Percentiles rank a stretch among this genome's conserved stretches.
Conservation (phyloP, 2,797 vertebrate species). For the Sebastes vulpes region DNA sequence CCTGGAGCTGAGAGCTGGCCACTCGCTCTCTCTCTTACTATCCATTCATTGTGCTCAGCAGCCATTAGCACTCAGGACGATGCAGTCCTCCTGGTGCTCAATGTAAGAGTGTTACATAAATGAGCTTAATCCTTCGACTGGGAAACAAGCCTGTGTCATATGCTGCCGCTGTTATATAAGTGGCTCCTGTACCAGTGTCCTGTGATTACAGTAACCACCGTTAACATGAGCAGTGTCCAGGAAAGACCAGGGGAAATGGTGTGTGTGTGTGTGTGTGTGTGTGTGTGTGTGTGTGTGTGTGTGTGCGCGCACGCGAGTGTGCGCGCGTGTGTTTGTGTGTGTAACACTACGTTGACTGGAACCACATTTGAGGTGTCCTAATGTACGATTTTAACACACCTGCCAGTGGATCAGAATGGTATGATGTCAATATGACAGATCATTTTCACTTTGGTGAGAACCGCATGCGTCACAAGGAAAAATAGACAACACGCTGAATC, state of each 20-base stretch:
- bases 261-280: not conserved
- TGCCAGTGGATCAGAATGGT: not conserved
- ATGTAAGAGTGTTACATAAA: slow-evolving; percentile 80
- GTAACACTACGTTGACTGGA: not conserved
- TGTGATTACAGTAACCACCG: slow-evolving; percentile 24
- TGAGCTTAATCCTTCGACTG: slow-evolving; percentile 78
- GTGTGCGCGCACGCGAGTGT: no score
- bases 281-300: not conserved
- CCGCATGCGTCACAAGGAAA: not conserved
- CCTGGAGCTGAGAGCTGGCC: not conserved
- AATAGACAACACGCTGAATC: not conserved
- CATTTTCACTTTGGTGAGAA: not conserved
- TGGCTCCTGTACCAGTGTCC: slow-evolving; percentile 43
- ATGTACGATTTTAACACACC: not conserved
- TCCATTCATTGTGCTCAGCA: slow-evolving; percentile 33
- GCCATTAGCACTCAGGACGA: slow-evolving; percentile 49
- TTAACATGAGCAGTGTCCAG: slow-evolving; percentile 5
- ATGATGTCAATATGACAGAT: not conserved
- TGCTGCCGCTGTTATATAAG: slow-evolving; percentile 68
- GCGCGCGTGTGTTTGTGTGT: not conserved
- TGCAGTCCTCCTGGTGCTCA: slow-evolving; percentile 46
- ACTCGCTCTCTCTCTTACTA: not conserved
- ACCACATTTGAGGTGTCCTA: not conserved
- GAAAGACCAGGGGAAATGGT: not conserved
- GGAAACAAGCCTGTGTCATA: slow-evolving; percentile 71